Percentiles rank a stretch among this genome's conserved stretches.
Evolutionary conservation across 2,888 invertebrate genomes (phyloP).

Genomic region (Caenorhabditis afra): DNA sequence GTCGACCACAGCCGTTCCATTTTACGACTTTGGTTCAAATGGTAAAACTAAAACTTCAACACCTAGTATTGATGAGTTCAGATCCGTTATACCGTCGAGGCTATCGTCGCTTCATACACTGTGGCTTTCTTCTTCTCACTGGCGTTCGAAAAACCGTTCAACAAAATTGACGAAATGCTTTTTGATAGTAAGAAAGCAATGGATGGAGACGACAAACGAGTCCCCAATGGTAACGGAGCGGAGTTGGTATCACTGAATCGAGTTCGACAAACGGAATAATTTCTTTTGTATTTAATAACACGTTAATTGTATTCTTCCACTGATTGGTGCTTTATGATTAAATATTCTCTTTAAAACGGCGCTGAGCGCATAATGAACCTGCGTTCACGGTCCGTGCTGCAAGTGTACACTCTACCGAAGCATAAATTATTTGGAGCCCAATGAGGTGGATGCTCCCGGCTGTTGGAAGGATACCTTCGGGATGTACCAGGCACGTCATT

Average conservation of each 20-base stretch:
- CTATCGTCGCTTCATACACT: slow-evolving; percentile 75
- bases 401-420: not conserved
- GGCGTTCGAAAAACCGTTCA: slow-evolving; percentile 78
- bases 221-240: slow-evolving; percentile 18
- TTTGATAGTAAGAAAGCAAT: slow-evolving; percentile 37
- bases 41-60: too few relatives aligned
- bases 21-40: slow-evolving; percentile 79
- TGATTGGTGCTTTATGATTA: not conserved
- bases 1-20: slow-evolving; percentile 79
- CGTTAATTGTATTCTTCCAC: slow-evolving; percentile 10
- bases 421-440: not conserved
- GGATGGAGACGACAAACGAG: slow-evolving; percentile 22
- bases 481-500: too few relatives aligned
- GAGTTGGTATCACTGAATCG: slow-evolving; percentile 34
- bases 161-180: slow-evolving; percentile 75
- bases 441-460: too few relatives aligned
- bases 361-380: not conserved
- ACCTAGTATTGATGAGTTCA: too few relatives aligned
- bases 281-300: not conserved
- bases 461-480: too few relatives aligned
- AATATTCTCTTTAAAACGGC: not conserved
- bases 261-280: slow-evolving; percentile 25
- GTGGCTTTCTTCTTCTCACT: slow-evolving; percentile 73
- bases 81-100: slow-evolving; percentile 77
- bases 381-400: not conserved